phyloP scores from a whole-genome alignment of 2,113 vertebrate genomes.

The Desmodus rotundus region DNA sequence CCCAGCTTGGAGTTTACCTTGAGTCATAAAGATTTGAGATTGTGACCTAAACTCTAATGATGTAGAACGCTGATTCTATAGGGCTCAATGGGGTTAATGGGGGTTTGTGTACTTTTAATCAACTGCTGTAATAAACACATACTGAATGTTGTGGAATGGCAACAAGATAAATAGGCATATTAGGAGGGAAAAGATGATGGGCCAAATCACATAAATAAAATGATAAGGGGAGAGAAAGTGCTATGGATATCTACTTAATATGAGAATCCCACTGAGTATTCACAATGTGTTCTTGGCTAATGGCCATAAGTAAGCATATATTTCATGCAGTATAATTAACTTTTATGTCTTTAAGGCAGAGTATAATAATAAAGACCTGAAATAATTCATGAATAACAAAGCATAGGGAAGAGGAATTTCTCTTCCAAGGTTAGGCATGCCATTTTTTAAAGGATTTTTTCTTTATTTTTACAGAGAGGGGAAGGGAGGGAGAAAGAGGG shows the following conservation, averaged over 20 bases:
- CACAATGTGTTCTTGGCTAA: background rate
- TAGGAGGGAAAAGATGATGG: background rate
- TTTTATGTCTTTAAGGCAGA: constrained; percentile 25
- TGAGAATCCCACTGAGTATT: background rate
- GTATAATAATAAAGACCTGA: background rate
- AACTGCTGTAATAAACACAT: background rate
- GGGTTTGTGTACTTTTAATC: constrained; percentile 37
- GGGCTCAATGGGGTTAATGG: background rate
- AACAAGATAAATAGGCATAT: background rate
- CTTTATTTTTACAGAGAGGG: too few species aligned
- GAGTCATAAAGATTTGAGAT: constrained; percentile 48
- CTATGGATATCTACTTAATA: background rate
- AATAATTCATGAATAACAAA: background rate
- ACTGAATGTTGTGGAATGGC: background rate
- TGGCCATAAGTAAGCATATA: background rate
- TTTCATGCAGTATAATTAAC: constrained; percentile 16
- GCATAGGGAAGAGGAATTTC: background rate
- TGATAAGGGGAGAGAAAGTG: background rate
- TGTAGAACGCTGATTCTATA: background rate
- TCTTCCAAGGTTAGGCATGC: background rate
- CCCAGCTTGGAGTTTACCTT: constrained; percentile 61
- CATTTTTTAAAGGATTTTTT: background rate
- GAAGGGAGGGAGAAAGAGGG: too few species aligned
- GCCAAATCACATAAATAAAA: constrained; percentile 19
- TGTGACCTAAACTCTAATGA: constrained; percentile 54